A percentile compares a stretch with the other conserved stretches of the same genome.
Evolutionary conservation across 1,140 invertebrate genomes (phyloP).

Genomic region (Drosophila bifasciata): DNA sequence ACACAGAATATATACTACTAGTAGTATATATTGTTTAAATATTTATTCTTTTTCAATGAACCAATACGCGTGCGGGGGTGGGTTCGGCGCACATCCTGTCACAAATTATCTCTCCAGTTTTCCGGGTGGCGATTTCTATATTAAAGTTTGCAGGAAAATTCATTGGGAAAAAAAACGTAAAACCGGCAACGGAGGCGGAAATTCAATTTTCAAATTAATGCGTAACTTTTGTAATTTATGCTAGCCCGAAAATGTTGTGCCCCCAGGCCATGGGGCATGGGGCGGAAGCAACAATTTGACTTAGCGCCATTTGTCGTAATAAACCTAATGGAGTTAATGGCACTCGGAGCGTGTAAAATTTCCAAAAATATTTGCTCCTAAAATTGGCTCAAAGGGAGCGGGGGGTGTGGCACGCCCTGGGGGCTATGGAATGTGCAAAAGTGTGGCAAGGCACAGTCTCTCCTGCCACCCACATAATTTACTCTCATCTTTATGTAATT

Average conservation of each 20-base stretch:
- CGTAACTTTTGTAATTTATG: conserved; percentile 68
- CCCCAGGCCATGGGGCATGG: conserved; percentile 13
- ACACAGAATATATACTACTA: conserved; percentile 18
- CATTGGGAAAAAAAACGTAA: conserved; percentile 25
- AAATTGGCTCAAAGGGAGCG: conserved; percentile 44
- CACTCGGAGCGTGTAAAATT: conserved; percentile 59
- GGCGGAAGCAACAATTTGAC: conserved; percentile 69
- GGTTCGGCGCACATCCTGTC: conserved; percentile 47
- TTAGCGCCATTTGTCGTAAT: conserved; percentile 63
- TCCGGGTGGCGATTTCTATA: conserved; percentile 16
- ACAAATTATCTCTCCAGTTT: conserved; percentile 28
- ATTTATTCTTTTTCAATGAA: conserved; percentile 32
- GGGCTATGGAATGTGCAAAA: conserved; percentile 9
- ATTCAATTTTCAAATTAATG: conserved; percentile 70
- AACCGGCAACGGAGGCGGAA: conserved; percentile 44
- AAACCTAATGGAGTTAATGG: conserved; percentile 70
- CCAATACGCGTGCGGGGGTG: conserved; percentile 22
- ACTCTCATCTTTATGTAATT: conserved; percentile 46
- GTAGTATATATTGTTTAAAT: conserved; percentile 15
- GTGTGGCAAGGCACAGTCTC: not conserved
- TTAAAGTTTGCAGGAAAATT: conserved; percentile 36
- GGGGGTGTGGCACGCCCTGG: conserved; percentile 2
- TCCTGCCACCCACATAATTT: conserved; percentile 51
- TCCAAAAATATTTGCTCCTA: conserved; percentile 54
- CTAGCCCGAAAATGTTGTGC: conserved; percentile 1